Evolutionary conservation across 1,140 invertebrate genomes (phyloP), one percentile per base, ranked within the genome.

Genomic region (Tigriopus japonicus): DNA sequence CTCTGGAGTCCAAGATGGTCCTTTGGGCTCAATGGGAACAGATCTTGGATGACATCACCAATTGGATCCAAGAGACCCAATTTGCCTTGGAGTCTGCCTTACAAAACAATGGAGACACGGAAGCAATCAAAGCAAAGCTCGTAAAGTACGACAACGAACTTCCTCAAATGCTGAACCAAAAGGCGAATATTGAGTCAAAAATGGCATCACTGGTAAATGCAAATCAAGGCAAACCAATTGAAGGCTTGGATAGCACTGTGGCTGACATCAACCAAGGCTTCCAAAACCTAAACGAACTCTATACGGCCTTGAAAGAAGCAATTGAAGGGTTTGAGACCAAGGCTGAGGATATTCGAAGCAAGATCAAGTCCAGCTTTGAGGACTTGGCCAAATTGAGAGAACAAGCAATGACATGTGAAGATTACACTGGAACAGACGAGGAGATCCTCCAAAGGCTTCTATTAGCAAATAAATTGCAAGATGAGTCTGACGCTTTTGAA

Each of bases 21-120:
- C 83, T 93, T 52, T 93, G 89, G 88, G 86, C 87, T 65, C 87
- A 93, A 70, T 84, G 94, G 6, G 83, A 89, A 59, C 84, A 87
- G 63, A 79, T 81, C 0, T 87, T 86, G 67, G 81, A 84, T 64
- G 85, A 89, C 68, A 73, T 94, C 14, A 71, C 84, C 0, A 79
- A 79, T 35, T 96, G 92, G 92, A 68, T 92, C 3, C 81, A 77
- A 62, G 81, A 86, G 65, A 89, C 85, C 9, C 82, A 83, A 63
- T 79, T 81, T 65, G 78, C 77, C 24, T 72, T 94, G 5, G 79
- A 79, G 24, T 79, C 82, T 67, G 82, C 84, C 60, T 77, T 81
- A 24, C 80, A 83, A 66, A 81, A 84, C 68, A 79, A 82, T 15
- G 75, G 83, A 59, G 87, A 92, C 73, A 79, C 83, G 21, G 84